Evolutionary conservation across 2,797 vertebrate species (phyloP).

Genomic region (Acropternis orthonyx): DNA sequence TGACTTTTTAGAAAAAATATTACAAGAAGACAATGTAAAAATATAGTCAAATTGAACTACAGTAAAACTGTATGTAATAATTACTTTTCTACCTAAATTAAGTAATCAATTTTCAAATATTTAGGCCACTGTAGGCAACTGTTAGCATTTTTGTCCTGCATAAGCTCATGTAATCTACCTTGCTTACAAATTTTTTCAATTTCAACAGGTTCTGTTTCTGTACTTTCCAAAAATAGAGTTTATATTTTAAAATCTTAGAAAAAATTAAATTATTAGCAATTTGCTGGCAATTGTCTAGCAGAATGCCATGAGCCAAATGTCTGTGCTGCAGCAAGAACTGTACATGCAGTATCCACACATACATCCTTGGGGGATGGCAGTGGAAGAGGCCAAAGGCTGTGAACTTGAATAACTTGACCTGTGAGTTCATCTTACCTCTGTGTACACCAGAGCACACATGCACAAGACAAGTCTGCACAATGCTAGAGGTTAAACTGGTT

Average conservation of each 20-base stretch:
- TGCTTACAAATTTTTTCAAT: background rate
- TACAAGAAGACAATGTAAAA: background rate
- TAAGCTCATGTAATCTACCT: background rate
- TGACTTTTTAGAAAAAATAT: background rate
- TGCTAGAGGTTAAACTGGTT: background rate
- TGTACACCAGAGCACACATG: background rate
- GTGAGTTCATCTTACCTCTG: background rate
- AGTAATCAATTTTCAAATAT: background rate
- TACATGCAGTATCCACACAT: background rate
- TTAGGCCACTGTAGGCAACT: background rate
- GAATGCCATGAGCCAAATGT: background rate
- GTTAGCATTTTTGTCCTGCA: background rate
- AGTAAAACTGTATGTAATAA: background rate
- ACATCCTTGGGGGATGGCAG: background rate
- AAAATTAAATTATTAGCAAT: background rate
- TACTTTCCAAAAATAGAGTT: background rate
- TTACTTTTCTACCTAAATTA: background rate
- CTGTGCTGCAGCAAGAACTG: background rate
- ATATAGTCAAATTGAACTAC: background rate
- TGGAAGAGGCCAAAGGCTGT: accelerated
- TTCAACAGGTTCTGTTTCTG: background rate
- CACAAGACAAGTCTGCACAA: background rate
- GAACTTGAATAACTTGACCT: background rate
- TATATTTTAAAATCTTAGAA: background rate
- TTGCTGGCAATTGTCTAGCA: background rate